Evolutionary conservation across 37 sponge, comb jelly and placozoan species (phyloP), one percentile per base, ranked within the genome.

Genomic region (Cliona cf. orientalis): DNA sequence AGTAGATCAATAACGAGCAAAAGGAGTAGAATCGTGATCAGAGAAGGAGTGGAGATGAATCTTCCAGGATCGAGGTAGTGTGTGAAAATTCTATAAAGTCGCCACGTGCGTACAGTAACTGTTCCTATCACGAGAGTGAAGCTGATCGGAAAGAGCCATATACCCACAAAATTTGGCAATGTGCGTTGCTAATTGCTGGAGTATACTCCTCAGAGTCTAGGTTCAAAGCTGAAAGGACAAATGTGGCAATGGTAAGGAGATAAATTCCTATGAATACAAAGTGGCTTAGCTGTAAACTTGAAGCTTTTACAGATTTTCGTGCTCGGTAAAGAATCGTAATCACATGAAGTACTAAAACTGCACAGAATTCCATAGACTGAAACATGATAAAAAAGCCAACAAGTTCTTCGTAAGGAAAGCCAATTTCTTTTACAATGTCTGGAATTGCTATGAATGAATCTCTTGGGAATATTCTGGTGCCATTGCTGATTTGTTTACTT

Each of bases 21-120:
- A 12, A 56, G 34, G 39, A 57, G 11, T 21, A 80, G 38, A 33
- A 69, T 39, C 0, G 35, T 57, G 3, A 25, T 35, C 23, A 80
- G 70, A 25, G 39, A 42, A 7, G 12, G 2, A 39, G 56, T 34
- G 6, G 66, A 40, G 31, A 80, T 28, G 29, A 80, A 37, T 5
- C n/a, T 46, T 9, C 80, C 58, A 2, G 80, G 80, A 31, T 80
- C 69, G 23, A 1, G 46, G 46, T 26, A 69, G 32, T 69, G 60
- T 14, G 40, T 29, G 46, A 80, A 80, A 12, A 80, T 80, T 22
- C 70, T 38, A 40, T 80, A 80, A 0, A 80, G n/a, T 28, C 80
- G 68, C 80, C 80, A 80, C 1, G 58, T 69, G 25, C 35, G 44
- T 57, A 58, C 80, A 36, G 11, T 33, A 14, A 80, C 26, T 0